These are phyloP conservation scores for Gnathonemus longibarbis DNA, from an alignment of 2,113 vertebrate genomes.

Conservation along the genomic window DNA sequence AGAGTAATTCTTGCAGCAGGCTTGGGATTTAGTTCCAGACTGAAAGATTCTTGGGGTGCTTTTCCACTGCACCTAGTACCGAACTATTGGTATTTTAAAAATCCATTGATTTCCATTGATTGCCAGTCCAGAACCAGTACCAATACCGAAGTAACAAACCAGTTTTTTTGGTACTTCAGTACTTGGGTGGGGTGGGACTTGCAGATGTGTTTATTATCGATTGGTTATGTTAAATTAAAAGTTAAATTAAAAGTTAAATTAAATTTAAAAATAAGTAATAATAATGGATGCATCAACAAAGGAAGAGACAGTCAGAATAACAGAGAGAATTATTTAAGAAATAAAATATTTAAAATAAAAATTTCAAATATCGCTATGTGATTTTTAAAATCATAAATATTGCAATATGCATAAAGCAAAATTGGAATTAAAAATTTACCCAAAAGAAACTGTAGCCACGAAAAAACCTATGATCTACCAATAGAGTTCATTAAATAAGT, in stretches of 20 bases:
- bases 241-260: too few species aligned
- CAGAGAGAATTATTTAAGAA: neutral
- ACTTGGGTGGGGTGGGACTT: neutral
- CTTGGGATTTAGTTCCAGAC: neutral
- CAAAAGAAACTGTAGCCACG: neutral
- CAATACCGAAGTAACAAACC: neutral
- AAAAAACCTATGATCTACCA: neutral
- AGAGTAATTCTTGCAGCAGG: neutral
- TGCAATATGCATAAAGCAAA: too few species aligned
- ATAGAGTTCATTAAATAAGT: neutral
- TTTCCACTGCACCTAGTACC: neutral
- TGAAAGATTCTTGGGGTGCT: neutral
- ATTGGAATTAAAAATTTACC: too few species aligned
- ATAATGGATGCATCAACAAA: neutral
- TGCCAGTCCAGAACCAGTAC: neutral
- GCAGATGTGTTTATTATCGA: neutral
- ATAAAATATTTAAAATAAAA: too few species aligned
- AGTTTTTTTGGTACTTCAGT: neutral
- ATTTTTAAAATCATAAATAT: too few species aligned
- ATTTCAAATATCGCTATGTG: too few species aligned
- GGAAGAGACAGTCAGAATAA: neutral
- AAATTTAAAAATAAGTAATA: neutral
- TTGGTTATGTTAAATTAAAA: neutral
- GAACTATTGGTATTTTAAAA: neutral
- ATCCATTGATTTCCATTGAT: neutral